Conservation (phyloP, 2,797 vertebrate species). For the Centroberyx gerrardi region DNA sequence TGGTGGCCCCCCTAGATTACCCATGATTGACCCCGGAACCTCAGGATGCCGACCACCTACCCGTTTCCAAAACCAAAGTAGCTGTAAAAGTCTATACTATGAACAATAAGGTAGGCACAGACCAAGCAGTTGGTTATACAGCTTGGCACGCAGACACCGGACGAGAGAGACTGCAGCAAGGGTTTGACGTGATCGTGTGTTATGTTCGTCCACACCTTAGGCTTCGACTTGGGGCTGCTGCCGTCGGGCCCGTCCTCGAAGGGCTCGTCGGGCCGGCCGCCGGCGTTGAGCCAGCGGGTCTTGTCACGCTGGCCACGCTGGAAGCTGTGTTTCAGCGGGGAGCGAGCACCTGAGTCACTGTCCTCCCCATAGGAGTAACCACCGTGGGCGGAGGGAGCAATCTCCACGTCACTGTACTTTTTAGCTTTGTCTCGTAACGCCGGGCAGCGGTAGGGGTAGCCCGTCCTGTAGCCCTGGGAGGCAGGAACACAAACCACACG, state of each 20-base stretch:
- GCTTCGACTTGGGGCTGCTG: constrained; percentile 99
- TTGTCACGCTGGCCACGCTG: constrained; percentile 99
- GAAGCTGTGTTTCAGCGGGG: constrained; percentile 99
- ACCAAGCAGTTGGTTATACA: constrained; percentile 99
- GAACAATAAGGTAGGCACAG: constrained; percentile 99
- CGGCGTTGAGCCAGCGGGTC: constrained; percentile 95
- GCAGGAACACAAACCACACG: not conserved
- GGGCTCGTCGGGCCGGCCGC: constrained; percentile 92
- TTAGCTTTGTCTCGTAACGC: constrained; percentile 97
- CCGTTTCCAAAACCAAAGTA: constrained; percentile 81
- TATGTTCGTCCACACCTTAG: constrained; percentile 99
- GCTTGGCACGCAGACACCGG: constrained; percentile 99
- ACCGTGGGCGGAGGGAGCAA: constrained; percentile 91
- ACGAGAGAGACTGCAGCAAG: constrained; percentile 99
- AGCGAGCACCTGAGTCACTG: constrained; percentile 95
- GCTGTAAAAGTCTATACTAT: constrained; percentile 94
- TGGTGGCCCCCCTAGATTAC: not conserved
- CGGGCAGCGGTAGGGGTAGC: constrained; percentile 97
- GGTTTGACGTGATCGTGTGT: constrained; percentile 99
- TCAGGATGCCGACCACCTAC: constrained; percentile 90
- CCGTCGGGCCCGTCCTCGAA: constrained; percentile 95
- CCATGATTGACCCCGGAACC: constrained; percentile 70
- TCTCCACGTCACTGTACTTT: constrained; percentile 96
- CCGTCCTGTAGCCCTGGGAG: constrained; percentile 95
- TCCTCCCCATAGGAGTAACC: constrained; percentile 94